A percentile compares a stretch with the other conserved stretches of the same genome.
These are phyloP conservation scores for Megaceryle maxima DNA, from an alignment of 2,113 vertebrate genomes.

Conservation along the genomic window DNA sequence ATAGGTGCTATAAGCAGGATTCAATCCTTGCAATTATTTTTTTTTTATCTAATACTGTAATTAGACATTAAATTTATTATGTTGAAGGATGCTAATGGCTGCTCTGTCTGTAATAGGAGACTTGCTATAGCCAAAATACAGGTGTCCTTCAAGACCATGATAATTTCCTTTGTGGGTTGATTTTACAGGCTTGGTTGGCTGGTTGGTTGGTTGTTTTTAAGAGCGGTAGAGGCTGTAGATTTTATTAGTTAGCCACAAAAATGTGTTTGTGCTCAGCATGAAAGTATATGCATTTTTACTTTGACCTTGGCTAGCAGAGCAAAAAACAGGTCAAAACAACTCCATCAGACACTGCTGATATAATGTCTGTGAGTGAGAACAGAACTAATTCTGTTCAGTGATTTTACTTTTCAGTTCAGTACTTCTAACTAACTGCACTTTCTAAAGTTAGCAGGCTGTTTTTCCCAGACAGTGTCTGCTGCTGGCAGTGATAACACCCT, in stretches of 20 bases:
- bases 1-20: background rate
- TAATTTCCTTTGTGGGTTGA: background rate
- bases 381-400: too few species aligned
- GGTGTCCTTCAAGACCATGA: background rate
- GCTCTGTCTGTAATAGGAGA: background rate
- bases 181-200: background rate
- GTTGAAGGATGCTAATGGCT: background rate
- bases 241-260: conserved; percentile 42
- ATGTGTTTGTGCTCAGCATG: background rate
- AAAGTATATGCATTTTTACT: background rate
- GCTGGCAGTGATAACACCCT: too few species aligned
- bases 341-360: background rate
- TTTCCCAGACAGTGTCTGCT: too few species aligned
- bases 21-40: background rate
- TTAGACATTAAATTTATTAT: conserved; percentile 20
- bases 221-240: background rate
- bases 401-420: too few species aligned
- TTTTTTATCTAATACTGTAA: conserved; percentile 24
- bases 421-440: too few species aligned
- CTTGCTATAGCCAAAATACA: background rate
- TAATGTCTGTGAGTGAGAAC: background rate
- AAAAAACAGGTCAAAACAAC: background rate
- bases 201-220: background rate
- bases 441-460: too few species aligned
- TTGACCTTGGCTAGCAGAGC: background rate